Conservation (phyloP, 1,140 invertebrate genomes). For the Heliothis virescens region DNA sequence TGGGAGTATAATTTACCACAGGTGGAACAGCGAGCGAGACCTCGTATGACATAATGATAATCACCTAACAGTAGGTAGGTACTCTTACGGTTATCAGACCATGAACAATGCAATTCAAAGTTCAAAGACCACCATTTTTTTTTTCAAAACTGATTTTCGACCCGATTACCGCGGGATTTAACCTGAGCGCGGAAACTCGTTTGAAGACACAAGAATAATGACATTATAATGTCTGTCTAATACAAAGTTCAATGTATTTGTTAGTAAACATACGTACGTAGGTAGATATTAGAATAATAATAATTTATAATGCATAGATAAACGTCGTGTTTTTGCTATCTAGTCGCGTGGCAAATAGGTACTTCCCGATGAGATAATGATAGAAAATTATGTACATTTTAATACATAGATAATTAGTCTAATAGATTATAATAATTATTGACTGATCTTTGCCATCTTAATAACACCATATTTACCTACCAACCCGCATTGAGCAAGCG, state of each 20-base stretch:
- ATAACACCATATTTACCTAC: no score
- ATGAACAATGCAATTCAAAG: no score
- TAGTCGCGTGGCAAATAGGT: neutral
- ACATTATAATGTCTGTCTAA: neutral
- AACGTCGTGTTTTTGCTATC: neutral
- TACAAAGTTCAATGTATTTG: neutral
- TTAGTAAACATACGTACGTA: neutral
- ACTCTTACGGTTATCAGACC: no score
- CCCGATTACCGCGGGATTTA: neutral
- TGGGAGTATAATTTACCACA: no score
- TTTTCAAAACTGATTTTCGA: neutral
- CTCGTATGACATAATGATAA: no score
- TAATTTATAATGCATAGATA: neutral
- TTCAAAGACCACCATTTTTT: neutral
- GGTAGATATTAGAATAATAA: neutral
- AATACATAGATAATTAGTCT: neutral
- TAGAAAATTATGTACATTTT: neutral
- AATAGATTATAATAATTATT: neutral
- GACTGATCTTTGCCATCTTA: neutral
- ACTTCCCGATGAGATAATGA: conserved; percentile 3
- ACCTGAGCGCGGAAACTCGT: neutral
- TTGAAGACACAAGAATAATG: neutral
- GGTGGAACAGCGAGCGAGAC: no score
- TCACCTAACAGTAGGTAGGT: no score
- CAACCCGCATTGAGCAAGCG: no score